These are phyloP conservation scores for Cervus canadensis DNA, from an alignment of 2,113 vertebrate genomes.

Conservation along the genomic window DNA sequence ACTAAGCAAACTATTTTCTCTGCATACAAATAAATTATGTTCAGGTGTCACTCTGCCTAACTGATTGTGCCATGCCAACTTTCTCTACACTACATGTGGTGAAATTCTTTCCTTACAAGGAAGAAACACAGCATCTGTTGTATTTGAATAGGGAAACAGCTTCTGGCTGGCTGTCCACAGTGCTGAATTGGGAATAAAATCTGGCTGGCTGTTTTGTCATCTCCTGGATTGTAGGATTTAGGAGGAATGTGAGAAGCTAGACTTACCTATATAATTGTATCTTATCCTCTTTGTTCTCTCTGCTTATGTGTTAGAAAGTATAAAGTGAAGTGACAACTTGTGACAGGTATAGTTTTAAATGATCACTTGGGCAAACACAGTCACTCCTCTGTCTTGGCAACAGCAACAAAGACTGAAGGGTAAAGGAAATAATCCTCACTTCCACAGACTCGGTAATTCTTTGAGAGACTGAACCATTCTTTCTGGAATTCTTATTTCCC, in stretches of 20 bases:
- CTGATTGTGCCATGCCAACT: neutral
- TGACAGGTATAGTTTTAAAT: neutral
- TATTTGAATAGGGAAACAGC: neutral
- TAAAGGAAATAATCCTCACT: neutral
- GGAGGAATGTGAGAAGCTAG: neutral
- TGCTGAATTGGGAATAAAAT: constrained; percentile 11
- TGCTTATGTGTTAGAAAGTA: neutral
- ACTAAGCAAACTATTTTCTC: constrained; percentile 53
- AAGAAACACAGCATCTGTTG: constrained; percentile 50
- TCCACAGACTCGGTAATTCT: neutral
- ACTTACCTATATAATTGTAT: neutral
- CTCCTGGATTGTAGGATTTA: neutral
- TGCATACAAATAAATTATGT: constrained; percentile 15
- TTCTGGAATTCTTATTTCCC: neutral
- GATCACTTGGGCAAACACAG: neutral
- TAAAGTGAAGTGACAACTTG: neutral
- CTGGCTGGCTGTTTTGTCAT: neutral
- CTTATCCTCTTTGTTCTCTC: neutral
- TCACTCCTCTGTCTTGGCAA: neutral
- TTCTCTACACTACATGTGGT: neutral
- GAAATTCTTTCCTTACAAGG: constrained; percentile 39
- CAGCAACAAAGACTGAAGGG: neutral
- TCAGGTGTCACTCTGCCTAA: constrained; percentile 40
- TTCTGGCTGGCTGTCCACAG: constrained; percentile 52
- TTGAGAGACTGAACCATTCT: neutral